Evolutionary conservation across 2,888 invertebrate genomes (phyloP), one percentile per base, ranked within the genome.

Genomic region (Meganola albula): DNA sequence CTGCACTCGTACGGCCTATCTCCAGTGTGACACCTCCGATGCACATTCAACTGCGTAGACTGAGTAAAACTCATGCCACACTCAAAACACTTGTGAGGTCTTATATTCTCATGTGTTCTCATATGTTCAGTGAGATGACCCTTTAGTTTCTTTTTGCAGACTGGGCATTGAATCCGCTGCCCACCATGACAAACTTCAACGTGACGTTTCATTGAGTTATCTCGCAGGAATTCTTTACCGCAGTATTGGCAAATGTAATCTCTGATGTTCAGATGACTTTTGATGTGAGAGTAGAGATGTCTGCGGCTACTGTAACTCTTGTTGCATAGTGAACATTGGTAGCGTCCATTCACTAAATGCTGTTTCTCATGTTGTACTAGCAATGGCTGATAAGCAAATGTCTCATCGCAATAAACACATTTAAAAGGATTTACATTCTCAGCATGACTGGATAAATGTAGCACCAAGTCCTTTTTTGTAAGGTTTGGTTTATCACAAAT

Each of bases 61-160:
- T 95, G 95, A 0, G 93, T 93, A 57, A 96, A 96, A 14, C 90
- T 79, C 28, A 93, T 91, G 2, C 92, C 92, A 63, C 95, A 96
- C 4, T 90, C 90, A 1, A 90, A 90, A 53, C 95, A 96, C 14
- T 90, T 89, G 64, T 93, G 93, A 0, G 94, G 93, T 42, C 93
- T 90, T 37, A 90, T 90, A 24, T 92, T 90, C 18, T 89, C 89
- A 73, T 95, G 95, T 0, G 92, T 92, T 22, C 94, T 88, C 90
- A 95, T 90, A 63, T 95, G 95, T 56, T 93, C 93, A 10, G 92
- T 89, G 44, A 95, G 77, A 64, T 94, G 95, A 0, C 94, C 94
- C 60, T 93, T 94, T 41, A 95, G 88, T 25, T 89, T 89, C 60
- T 94, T 93, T 55, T 92, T 91, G 65, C 95, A 96, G 35, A 95